Percentiles rank a stretch among this genome's conserved stretches.
Evolutionary conservation across 2,888 invertebrate species (phyloP).

Genomic region (Augochlorella aurata): DNA sequence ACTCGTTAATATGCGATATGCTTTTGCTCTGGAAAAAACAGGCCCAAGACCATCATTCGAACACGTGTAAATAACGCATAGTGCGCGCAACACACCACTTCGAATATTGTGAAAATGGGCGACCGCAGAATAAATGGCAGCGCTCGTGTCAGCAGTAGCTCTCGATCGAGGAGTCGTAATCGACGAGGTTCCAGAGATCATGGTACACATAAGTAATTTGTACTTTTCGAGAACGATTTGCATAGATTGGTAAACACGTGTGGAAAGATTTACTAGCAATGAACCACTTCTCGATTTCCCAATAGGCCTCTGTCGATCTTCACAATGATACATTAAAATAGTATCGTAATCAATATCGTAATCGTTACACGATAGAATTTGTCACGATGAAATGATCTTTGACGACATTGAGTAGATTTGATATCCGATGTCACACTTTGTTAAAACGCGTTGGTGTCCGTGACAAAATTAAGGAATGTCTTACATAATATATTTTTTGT

Average conservation of each 20-base stretch:
- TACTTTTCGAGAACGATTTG: slow-evolving; percentile 2
- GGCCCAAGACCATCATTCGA: slow-evolving; percentile 14
- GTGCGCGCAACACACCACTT: slow-evolving; percentile 18
- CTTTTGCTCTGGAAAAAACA: slow-evolving; percentile 27
- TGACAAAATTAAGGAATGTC: slow-evolving; percentile 15
- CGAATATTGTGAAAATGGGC: slow-evolving; percentile 69
- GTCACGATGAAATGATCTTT: not conserved
- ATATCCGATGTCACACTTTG: not conserved
- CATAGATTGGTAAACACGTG: slow-evolving; percentile 1
- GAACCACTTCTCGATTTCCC: not conserved
- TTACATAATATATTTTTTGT: slow-evolving; percentile 34
- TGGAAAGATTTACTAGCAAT: not conserved
- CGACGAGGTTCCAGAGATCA: slow-evolving; percentile 77
- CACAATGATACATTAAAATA: not conserved
- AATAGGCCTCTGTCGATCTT: not conserved
- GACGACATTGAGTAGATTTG: not conserved
- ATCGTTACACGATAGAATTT: not conserved
- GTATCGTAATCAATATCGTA: not conserved
- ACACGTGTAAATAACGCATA: slow-evolving; percentile 47
- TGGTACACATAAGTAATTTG: slow-evolving; percentile 69
- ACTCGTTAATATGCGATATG: slow-evolving; percentile 40
- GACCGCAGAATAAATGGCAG: slow-evolving; percentile 73
- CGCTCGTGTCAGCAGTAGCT: slow-evolving; percentile 72
- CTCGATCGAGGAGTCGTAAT: slow-evolving; percentile 78
- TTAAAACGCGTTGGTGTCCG: not conserved